Evolutionary conservation across 2,113 vertebrate genomes (phyloP), one percentile per base, ranked within the genome.

Genomic region (Epinephelus moara): DNA sequence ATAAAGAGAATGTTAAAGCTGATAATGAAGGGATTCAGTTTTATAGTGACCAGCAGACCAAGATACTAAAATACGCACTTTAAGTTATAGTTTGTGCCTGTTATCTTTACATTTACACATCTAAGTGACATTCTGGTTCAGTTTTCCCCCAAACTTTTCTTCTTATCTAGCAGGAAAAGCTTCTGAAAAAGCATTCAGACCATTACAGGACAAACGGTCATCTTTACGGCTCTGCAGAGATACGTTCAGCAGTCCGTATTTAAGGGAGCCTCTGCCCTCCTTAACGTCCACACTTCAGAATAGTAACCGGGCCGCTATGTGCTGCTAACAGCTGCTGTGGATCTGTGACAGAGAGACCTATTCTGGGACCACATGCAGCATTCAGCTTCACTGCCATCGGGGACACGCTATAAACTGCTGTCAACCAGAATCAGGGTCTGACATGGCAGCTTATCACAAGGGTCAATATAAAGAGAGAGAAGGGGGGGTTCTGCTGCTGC

Each of bases 321-420:
- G 82, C 81, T 27, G 82, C 80, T 17, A 73, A 80, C 92, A 94
- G 92, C 93, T 93, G 92, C 91, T 85, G 85, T 75, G 73, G 84
- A 67, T 87, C 80, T 21, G 50, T 86, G 82, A 87, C 89, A 82
- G 50, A 56, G 42, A 25, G 0, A n/a, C 21, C 86, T 97, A 92
- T 96, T 96, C 92, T 96, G 94, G 95, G 95, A 83, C 40, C 40
- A 42, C 40, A 59, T 23, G 1, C 76, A 86, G 90, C 83, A 70
- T 89, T 85, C 89, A 70, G 14, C 40, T 23, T 42, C 42, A 0
- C 71, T 66, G 81, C 78, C 78, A 50, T 27, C 40, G 40, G 84
- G 60, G 81, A 80, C 91, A 85, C 92, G 93, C 94, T 90, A 89
- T 95, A 94, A 82, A 77, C 79, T 81, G 96, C 95, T 96, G 94